Base-by-base conservation (phyloP, 2,113 vertebrate genomes). In the Ammodytes dubius region DNA sequence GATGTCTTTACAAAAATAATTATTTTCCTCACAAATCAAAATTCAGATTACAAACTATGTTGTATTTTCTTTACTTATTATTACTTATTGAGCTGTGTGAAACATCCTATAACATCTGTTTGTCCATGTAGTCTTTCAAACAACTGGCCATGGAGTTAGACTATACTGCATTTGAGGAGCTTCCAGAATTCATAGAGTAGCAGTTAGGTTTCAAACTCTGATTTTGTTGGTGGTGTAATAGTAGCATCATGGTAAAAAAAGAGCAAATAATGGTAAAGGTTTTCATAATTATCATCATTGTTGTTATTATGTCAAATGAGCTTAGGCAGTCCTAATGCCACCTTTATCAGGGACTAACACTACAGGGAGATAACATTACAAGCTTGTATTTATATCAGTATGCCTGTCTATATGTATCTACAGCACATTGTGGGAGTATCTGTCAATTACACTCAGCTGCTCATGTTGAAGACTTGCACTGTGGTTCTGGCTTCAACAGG, bases 381-480 rank as follows among this genome's bases (percentile, higher is more conserved):
- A 9, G 8, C 11, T 40, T 37, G 17, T 15, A 43, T 56, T 19
- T 43, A 47, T 68, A 43, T 56, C n/a, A 37, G 66, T 49, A 14
- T 67, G 37, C 61, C 15, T 46, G 54, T 37, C 71, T 68, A 5
- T 67, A 58, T 83, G 70, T 66, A 15, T 46, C 4, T 11, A 27
- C 13, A 40, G 49, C 17, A 47, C 19, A 17, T 58, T 68, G 63
- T 15, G 19, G 43, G 8, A 2, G 12, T 60, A 54, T 11, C 13
- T 58, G 46, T 42, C 12, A 67, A 46, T 57, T n/a, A 27, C 6
- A 67, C 37, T 66, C 57, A 82, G 86, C 83, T 79, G 81, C 75
- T 67, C 19, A 37, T 73, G 67, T 85, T 67, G 70, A 45, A 77
- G 66, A 46, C 66, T 65, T n/a, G 15, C 53, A 19, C 54, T 52